Conservation (phyloP, 2,797 vertebrate species). For the Aphelocoma californica region DNA sequence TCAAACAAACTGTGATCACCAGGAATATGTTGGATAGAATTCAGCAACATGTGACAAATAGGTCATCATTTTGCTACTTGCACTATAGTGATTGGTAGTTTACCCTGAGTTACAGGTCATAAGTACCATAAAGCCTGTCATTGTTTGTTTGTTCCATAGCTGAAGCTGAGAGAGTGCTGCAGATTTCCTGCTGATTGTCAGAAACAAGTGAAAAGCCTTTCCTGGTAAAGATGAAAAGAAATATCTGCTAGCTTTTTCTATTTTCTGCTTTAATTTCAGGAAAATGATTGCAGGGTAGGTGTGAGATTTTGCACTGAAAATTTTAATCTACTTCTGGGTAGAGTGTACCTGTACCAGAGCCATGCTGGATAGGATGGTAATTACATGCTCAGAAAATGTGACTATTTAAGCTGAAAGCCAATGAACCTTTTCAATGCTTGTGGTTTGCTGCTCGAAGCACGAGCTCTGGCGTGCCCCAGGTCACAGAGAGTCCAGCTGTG, state of each 20-base stretch:
- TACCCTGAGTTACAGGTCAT: background rate
- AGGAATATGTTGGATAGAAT: background rate
- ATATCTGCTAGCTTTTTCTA: background rate
- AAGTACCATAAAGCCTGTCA: background rate
- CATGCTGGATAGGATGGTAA: background rate
- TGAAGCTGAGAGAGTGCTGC: background rate
- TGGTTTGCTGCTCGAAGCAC: background rate
- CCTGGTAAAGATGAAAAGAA: background rate
- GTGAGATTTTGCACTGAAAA: background rate
- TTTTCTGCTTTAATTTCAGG: background rate
- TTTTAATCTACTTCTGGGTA: background rate
- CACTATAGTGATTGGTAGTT: background rate
- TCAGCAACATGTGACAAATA: background rate
- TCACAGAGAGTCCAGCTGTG: too few species aligned
- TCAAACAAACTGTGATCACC: background rate
- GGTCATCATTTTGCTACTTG: background rate
- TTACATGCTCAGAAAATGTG: background rate
- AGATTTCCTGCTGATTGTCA: background rate
- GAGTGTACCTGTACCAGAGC: background rate
- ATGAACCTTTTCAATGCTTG: background rate
- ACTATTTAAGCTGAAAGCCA: background rate
- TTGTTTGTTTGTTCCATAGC: background rate
- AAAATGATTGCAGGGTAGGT: background rate
- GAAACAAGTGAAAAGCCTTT: background rate
- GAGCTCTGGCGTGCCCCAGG: too few species aligned